These are phyloP conservation scores for Tortrix viridana DNA, from an alignment of 2,888 invertebrate species.

Conservation along the genomic window DNA sequence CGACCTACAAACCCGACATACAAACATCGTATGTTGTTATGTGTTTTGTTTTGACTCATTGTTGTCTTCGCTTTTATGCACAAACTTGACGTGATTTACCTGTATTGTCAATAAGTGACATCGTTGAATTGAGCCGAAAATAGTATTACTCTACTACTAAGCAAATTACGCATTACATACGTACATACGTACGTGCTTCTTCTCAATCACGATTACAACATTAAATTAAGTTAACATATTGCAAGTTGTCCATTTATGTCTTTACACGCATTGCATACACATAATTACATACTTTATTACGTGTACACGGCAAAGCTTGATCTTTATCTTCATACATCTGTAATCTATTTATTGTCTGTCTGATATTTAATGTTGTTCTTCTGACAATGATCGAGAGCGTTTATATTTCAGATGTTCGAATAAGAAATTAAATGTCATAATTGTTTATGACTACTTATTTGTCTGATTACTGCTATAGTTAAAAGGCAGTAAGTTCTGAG, in stretches of 20 bases:
- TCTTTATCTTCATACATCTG: conserved; percentile 15
- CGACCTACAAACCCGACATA: too few relatives aligned
- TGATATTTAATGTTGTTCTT: conserved; percentile 5
- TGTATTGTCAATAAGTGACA: too few relatives aligned
- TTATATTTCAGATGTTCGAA: background rate
- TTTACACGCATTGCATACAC: conserved; percentile 5
- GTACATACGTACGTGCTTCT: background rate
- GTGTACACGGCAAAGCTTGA: conserved; percentile 5
- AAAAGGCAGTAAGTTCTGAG: too few relatives aligned
- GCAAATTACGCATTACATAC: background rate
- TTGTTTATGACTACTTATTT: too few relatives aligned
- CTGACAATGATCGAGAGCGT: background rate
- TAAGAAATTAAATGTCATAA: too few relatives aligned
- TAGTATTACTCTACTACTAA: background rate
- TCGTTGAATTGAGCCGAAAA: background rate
- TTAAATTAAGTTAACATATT: conserved; percentile 1
- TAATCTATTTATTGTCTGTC: conserved; percentile 25
- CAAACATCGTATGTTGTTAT: too few relatives aligned
- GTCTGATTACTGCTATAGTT: too few relatives aligned
- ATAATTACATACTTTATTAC: conserved; percentile 12
- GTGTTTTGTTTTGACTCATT: background rate
- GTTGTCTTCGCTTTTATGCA: background rate
- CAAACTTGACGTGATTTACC: too few relatives aligned
- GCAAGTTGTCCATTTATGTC: conserved; percentile 21
- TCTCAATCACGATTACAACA: conserved; percentile 11